phyloP scores from a whole-genome alignment of 2,797 vertebrate genomes.

The Sternotherus odoratus region DNA sequence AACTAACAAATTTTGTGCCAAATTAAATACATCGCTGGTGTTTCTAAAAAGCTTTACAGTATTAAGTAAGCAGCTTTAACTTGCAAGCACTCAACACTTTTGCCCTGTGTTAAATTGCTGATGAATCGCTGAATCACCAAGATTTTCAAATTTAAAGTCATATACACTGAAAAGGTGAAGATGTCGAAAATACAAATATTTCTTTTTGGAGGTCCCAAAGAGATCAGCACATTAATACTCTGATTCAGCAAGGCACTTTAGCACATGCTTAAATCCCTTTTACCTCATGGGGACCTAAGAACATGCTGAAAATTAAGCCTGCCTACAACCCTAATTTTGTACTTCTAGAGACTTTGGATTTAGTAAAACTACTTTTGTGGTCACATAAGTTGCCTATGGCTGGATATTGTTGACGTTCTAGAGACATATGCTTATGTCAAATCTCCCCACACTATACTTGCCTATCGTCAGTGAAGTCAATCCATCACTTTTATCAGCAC shows the following conservation, averaged over 20 bases:
- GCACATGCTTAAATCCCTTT: background rate
- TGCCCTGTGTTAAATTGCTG: conserved; percentile 37
- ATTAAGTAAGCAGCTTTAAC: conserved; percentile 30
- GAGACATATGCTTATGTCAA: background rate
- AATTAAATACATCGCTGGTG: conserved; percentile 19
- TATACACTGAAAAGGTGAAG: conserved; percentile 50
- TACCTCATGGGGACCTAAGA: conserved; percentile 32
- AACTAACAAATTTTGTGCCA: conserved; percentile 44
- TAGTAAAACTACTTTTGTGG: background rate
- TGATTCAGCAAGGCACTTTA: background rate
- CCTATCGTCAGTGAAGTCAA: background rate
- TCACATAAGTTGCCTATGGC: background rate
- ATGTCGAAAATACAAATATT: conserved; percentile 60
- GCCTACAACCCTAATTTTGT: background rate
- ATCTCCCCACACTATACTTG: background rate
- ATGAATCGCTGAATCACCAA: conserved; percentile 54
- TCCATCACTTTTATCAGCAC: background rate
- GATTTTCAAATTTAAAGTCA: conserved; percentile 56
- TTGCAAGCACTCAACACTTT: conserved; percentile 24
- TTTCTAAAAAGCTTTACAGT: conserved; percentile 45
- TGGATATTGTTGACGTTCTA: background rate
- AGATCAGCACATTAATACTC: background rate
- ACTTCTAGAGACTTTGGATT: background rate
- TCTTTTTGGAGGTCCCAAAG: background rate
- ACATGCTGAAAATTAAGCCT: conserved; percentile 14